These are phyloP conservation scores for Psophia crepitans DNA, from an alignment of 2,113 vertebrate genomes.

Conservation along the genomic window DNA sequence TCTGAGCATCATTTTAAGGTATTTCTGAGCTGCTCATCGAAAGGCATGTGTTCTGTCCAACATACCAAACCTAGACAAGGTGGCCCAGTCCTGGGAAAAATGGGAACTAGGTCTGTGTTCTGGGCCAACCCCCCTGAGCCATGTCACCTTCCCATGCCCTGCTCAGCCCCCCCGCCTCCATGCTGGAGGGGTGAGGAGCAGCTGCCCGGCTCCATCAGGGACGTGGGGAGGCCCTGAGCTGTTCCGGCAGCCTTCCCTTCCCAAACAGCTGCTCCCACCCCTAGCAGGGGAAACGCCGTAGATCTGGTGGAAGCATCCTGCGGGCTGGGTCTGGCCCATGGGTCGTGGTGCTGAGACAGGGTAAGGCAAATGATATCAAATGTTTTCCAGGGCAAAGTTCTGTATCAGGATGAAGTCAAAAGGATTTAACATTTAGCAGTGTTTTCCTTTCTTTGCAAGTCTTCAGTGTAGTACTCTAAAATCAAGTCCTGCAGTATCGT, in stretches of 20 bases:
- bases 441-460: neutral
- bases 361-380: neutral
- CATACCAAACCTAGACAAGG: neutral
- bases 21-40: neutral
- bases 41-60: neutral
- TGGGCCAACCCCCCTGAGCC: neutral
- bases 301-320: neutral
- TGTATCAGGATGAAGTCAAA: neutral
- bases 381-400: neutral
- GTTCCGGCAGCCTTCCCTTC: neutral
- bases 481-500: neutral
- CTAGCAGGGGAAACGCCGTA: neutral
- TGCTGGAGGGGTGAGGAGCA: neutral
- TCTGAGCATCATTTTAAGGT: neutral
- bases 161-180: accelerated
- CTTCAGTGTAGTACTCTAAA: neutral
- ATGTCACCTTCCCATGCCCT: accelerated
- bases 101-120: neutral
- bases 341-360: neutral
- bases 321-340: neutral
- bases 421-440: neutral
- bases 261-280: neutral
- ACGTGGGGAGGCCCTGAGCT: accelerated
- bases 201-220: neutral
- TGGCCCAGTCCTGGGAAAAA: neutral